Evolutionary conservation across 2,113 vertebrate species (phyloP).

Genomic region (Sula dactylatra): DNA sequence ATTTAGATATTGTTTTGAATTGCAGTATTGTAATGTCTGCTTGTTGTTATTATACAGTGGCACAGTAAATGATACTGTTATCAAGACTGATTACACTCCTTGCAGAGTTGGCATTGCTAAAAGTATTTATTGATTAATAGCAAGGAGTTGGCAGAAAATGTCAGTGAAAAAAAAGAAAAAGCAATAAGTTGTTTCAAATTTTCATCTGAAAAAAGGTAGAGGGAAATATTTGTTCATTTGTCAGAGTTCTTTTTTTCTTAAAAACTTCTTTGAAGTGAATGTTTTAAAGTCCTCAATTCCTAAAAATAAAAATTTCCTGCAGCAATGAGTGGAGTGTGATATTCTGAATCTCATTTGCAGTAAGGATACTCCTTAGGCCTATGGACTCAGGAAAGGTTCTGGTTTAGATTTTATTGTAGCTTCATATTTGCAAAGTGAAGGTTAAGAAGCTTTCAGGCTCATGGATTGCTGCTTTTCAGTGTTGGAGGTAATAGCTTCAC

Average conservation of each 20-base stretch:
- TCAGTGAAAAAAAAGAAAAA: not conserved
- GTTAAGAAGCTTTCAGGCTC: not conserved
- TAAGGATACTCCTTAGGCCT: not conserved
- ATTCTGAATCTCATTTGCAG: constrained; percentile 11
- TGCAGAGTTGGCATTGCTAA: not conserved
- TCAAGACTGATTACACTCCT: not conserved
- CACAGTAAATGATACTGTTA: not conserved
- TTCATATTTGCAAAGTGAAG: not conserved
- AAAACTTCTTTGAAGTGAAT: not conserved
- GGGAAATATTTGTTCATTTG: not conserved
- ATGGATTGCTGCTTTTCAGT: not conserved
- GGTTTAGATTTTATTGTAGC: constrained; percentile 20
- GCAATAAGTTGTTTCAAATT: not conserved
- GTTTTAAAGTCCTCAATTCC: not conserved
- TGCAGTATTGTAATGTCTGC: not conserved
- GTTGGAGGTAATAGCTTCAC: not conserved
- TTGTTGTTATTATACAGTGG: not conserved
- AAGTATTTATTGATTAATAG: not conserved
- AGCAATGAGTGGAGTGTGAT: not conserved
- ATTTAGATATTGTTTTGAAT: not conserved
- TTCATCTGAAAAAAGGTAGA: not conserved
- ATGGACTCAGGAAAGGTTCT: not conserved
- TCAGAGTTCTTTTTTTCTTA: not conserved
- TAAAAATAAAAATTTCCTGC: constrained; percentile 6
- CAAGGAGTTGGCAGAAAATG: not conserved